These are phyloP conservation scores for Halcyon malimbica DNA, from an alignment of 2,113 vertebrate genomes.

Conservation along the genomic window DNA sequence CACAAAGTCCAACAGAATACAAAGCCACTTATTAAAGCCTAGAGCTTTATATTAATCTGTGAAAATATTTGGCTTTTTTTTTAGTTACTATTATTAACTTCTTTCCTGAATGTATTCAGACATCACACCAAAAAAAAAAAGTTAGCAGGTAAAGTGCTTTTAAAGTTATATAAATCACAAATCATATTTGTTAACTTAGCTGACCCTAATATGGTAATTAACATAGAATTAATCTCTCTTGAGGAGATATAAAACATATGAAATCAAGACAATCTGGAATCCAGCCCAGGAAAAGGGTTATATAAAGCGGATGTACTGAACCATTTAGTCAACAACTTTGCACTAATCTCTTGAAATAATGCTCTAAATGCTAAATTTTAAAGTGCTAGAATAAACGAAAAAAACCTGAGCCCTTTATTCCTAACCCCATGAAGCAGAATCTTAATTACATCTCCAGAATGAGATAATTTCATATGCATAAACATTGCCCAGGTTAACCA, in stretches of 20 bases:
- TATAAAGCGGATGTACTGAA: constrained; percentile 57
- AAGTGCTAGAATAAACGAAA: constrained; percentile 17
- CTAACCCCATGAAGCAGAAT: background rate
- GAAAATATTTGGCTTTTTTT: background rate
- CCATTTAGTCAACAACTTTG: constrained; percentile 35
- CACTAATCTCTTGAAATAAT: constrained; percentile 24
- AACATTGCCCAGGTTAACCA: background rate
- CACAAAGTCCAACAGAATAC: background rate
- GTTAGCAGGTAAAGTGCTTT: background rate
- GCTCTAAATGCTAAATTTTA: constrained; percentile 26
- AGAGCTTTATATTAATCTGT: background rate
- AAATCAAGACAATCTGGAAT: constrained; percentile 58
- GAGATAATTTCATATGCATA: background rate
- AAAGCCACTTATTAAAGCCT: background rate
- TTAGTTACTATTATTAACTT: background rate
- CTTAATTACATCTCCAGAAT: background rate
- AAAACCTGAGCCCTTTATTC: background rate
- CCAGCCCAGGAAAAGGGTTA: constrained; percentile 48
- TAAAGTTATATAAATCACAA: constrained; percentile 27
- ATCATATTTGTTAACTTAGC: background rate
- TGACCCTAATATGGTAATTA: constrained; percentile 67
- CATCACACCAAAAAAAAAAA: background rate
- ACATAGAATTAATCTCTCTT: constrained; percentile 44
- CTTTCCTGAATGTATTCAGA: background rate
- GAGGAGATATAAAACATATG: constrained; percentile 42